Evolutionary conservation across 1,140 invertebrate genomes (phyloP).

Genomic region (Formica exsecta): DNA sequence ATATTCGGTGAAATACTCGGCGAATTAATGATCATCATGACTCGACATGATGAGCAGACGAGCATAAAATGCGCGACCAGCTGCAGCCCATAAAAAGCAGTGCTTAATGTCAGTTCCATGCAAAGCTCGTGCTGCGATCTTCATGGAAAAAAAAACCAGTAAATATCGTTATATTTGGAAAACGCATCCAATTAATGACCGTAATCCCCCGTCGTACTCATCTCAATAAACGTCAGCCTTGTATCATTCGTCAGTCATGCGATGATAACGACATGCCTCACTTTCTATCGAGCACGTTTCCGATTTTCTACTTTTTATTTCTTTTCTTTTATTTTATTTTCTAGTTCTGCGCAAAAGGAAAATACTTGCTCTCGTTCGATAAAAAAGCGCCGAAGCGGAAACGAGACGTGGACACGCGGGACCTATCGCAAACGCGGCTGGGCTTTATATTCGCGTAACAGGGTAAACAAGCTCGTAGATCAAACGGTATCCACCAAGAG

Average conservation of each 20-base stretch:
- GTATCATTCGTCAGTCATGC: constrained; percentile 37
- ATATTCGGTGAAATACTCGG: not conserved
- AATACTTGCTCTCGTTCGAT: constrained; percentile 47
- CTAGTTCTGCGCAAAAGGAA: constrained; percentile 58
- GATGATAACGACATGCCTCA: constrained; percentile 4
- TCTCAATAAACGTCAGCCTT: constrained; percentile 46
- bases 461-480: constrained; percentile 72
- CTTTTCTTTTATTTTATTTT: not conserved
- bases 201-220: constrained; percentile 34
- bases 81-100: constrained; percentile 29
- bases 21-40: constrained; percentile 26
- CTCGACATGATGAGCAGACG: constrained; percentile 1
- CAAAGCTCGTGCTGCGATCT: constrained; percentile 10
- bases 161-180: constrained; percentile 37
- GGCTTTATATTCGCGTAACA: constrained; percentile 50
- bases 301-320: not conserved
- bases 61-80: constrained; percentile 39
- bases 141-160: constrained; percentile 1
- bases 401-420: constrained; percentile 34
- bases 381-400: constrained; percentile 63
- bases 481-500: constrained; percentile 46
- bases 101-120: constrained; percentile 56
- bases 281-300: not conserved
- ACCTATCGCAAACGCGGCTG: constrained; percentile 52
- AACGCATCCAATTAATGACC: constrained; percentile 41